Base-by-base conservation (phyloP, 2,113 vertebrate genomes). In the Danio rerio region DNA sequence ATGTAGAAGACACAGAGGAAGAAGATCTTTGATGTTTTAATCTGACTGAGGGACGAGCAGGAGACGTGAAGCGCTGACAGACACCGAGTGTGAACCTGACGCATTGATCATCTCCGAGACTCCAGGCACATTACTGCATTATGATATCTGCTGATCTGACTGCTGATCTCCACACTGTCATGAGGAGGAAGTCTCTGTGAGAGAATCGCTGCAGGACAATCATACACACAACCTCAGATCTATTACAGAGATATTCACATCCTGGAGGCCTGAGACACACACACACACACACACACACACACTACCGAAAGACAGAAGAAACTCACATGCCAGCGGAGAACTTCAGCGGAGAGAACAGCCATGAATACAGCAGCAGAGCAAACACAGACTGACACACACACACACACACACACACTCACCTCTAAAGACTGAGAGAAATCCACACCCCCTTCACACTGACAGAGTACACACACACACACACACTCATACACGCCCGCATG, bases 291-390 rank as follows among this genome's bases (percentile, higher is more conserved):
- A 61, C 50, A 63, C 21, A 62, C 71, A 76, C 18, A 55, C 43
- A 59, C 15, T 40, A 31, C 8, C 31, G 11, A 45, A 10, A 31
- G n/a, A 62, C 31, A 65, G 12, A 18, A 69, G 7, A 79, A 80
- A 94, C 93, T 94, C 89, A 94, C 94, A 89, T 94, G 94, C 94
- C 94, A 94, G 84, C 90, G 88, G 45, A 94, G 88, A 80, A 90
- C 91, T 9, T 94, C 93, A 86, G 92, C 89, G 88, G 93, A 94
- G 86, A 94, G 94, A 88, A 93, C 93, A 91, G 94, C 93, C 94
- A 94, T 94, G 88, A 87, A 85, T 86, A 88, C 88, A 91, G 87
- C 91, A 90, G 87, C 85, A 31, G 31, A 31, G 31, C 31, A 31
- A 31, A 31, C 31, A 31, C 74, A 82, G 31, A 92, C 86, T 85